Evolutionary conservation across 1,140 invertebrate genomes (phyloP).

Genomic region (Calosoma granatense): DNA sequence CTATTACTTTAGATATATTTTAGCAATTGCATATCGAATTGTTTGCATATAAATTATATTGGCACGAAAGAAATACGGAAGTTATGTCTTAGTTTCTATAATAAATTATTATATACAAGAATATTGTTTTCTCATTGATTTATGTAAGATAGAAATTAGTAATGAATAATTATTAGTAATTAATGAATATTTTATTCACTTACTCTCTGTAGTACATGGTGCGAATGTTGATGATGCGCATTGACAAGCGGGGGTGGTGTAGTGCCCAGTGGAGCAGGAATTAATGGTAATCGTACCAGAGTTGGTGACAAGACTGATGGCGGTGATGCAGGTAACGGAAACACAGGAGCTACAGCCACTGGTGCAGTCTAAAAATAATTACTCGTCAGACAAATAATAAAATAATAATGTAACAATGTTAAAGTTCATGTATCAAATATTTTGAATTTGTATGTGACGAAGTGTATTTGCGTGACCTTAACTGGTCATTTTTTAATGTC

Average conservation of each 20-base stretch:
- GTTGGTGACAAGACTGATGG: constrained; percentile 11
- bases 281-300: constrained; percentile 24
- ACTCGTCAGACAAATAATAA: too few species aligned
- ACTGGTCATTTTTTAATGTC: too few species aligned
- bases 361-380: neutral
- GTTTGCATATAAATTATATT: neutral
- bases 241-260: constrained; percentile 29
- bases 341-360: neutral
- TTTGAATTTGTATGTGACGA: too few species aligned
- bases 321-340: constrained; percentile 4
- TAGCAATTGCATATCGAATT: too few species aligned
- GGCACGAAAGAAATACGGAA: neutral
- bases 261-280: constrained; percentile 28
- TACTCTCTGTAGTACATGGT: constrained; percentile 18
- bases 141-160: neutral
- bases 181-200: neutral
- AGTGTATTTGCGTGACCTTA: too few species aligned
- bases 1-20: too few species aligned
- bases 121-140: neutral
- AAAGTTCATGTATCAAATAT: too few species aligned
- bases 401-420: too few species aligned
- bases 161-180: too few species aligned
- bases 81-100: neutral
- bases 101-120: neutral
- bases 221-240: constrained; percentile 11